Evolutionary conservation across 2,797 vertebrate species (phyloP).

Genomic region (Gastrophryne carolinensis): DNA sequence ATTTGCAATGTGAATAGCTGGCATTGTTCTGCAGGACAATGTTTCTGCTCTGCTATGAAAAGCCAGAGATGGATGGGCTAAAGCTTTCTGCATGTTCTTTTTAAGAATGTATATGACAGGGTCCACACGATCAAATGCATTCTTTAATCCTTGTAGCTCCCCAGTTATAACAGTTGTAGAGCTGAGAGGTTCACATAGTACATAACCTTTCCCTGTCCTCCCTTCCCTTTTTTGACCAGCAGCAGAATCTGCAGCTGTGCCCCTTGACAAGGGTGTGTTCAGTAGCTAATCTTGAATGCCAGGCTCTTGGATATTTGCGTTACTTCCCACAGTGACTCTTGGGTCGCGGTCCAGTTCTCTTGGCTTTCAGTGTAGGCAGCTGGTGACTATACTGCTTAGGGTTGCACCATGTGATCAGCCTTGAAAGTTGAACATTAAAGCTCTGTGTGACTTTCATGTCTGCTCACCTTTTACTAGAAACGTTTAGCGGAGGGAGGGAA

Average conservation of each 20-base stretch:
- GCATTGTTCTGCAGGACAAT: conserved; percentile 27
- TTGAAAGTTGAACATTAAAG: conserved; percentile 8
- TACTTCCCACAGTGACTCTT: conserved; percentile 57
- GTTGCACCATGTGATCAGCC: conserved; percentile 54
- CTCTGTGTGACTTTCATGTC: conserved; percentile 17
- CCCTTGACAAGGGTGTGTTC: conserved; percentile 62
- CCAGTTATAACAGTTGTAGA: conserved; percentile 15
- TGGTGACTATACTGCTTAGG: conserved; percentile 58
- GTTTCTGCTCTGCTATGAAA: conserved; percentile 6
- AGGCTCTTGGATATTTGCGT: conserved; percentile 58
- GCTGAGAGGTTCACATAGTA: conserved; percentile 20
- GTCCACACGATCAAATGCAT: conserved; percentile 43
- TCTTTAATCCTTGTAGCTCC: conserved; percentile 21
- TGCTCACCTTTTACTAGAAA: conserved; percentile 13
- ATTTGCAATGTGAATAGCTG: background rate
- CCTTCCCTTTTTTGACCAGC: conserved; percentile 51
- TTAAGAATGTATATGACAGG: conserved; percentile 20
- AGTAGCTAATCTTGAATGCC: conserved; percentile 62
- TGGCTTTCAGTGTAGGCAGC: conserved; percentile 60
- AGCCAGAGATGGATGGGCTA: background rate
- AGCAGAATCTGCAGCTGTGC: conserved; percentile 66
- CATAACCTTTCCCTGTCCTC: conserved; percentile 41
- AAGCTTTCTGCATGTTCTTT: conserved; percentile 8
- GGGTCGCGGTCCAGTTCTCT: conserved; percentile 42
- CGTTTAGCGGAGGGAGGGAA: background rate